phyloP scores from a whole-genome alignment of 2,888 invertebrate species.

The Orchestes rusci region DNA sequence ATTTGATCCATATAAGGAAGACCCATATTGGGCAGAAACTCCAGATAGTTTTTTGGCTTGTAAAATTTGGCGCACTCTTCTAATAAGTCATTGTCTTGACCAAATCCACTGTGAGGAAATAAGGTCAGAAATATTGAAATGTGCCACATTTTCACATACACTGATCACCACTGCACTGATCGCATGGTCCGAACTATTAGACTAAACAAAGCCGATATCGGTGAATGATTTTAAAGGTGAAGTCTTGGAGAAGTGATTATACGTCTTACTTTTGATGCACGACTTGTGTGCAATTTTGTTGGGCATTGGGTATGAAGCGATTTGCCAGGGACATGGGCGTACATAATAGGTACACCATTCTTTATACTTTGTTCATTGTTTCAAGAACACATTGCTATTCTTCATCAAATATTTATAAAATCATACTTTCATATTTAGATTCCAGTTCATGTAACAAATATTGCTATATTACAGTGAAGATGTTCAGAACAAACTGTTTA shows the following conservation, averaged over 20 bases:
- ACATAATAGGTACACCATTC: no score
- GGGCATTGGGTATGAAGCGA: conserved; percentile 14
- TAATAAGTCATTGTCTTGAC: conserved; percentile 8
- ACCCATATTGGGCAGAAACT: conserved; percentile 36
- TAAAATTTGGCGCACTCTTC: conserved; percentile 34
- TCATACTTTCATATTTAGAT: no score
- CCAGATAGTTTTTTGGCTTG: conserved; percentile 38
- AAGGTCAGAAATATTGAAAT: background rate
- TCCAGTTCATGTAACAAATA: no score
- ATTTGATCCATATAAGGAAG: conserved; percentile 38
- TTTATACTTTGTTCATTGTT: no score
- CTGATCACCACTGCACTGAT: background rate
- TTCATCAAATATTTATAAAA: no score
- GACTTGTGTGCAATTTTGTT: conserved; percentile 16
- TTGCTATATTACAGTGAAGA: no score
- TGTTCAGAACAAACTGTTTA: no score
- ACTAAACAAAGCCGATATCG: no score
- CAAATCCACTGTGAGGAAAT: background rate
- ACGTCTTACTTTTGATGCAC: conserved; percentile 5
- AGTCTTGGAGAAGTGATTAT: background rate
- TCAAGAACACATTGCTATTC: no score
- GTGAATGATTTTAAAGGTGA: no score
- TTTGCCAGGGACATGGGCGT: conserved; percentile 9
- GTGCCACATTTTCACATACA: conserved; percentile 9
- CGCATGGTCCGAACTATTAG: no score